Evolutionary conservation across 2,113 vertebrate genomes (phyloP), one percentile per base, ranked within the genome.

Genomic region (Suncus etruscus): DNA sequence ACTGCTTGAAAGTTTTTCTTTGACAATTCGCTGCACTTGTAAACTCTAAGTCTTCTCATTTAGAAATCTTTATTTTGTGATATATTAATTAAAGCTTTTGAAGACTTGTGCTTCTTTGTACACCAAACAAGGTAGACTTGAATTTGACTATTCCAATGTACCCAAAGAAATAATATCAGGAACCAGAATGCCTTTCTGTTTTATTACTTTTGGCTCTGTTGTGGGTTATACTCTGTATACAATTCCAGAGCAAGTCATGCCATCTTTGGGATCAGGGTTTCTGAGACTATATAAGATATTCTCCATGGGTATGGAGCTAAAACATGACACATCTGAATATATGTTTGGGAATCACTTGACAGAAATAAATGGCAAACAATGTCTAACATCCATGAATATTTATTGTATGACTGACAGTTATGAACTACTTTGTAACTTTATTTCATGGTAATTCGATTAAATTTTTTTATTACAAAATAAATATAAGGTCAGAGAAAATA

Each of bases 61-160:
- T 89, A 83, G 18, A 83, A 51, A 76, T 27, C 32, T 47, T 92
- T 83, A 16, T 24, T 74, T 12, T 70, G 87, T 78, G 32, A 80
- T 81, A 27, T 22, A 88, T 4, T 83, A 70, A 76, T 76, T 12
- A 51, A 79, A 92, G 81, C 45, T 11, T 78, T 10, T 32, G n/a
- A 82, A 78, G 78, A 70, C 27, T 2, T 32, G 20, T 14, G n/a
- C 76, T 32, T 25, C 15, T 88, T 80, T 22, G 76, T 61, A 61
- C 72, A 9, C 66, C 76, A 90, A 88, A 84, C 32, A 93, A 89
- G n/a, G 82, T 51, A 61, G 83, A 95, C 50, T 45, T 31, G 27
- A 83, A n/a, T 47, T 3, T 39, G 48, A 8, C n/a, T 83, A 12
- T 58, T n/a, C n/a, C 25, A 24, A 51, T 11, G 22, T 31, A 48